A percentile compares a stretch with the other conserved stretches of the same genome.
phyloP scores from a whole-genome alignment of 64 coral and sea anemone species.

The Montipora cactus region DNA sequence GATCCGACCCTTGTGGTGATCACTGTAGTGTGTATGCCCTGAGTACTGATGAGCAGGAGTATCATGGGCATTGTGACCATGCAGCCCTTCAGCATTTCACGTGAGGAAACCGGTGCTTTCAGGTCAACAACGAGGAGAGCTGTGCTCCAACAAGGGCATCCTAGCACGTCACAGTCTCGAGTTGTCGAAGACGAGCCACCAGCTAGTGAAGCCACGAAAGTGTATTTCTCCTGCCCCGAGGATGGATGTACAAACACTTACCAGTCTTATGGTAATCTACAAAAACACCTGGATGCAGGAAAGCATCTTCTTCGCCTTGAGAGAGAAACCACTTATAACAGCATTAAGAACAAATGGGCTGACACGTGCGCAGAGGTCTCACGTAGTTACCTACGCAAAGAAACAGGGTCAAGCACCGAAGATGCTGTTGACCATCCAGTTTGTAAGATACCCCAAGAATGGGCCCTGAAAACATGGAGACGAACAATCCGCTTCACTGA shows the following conservation, averaged over 20 bases:
- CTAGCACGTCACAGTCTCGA: neutral
- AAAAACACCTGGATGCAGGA: slow-evolving; percentile 41
- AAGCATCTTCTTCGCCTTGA: neutral
- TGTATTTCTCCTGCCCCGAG: neutral
- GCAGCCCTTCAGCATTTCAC: neutral
- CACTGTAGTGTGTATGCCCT: slow-evolving; percentile 57
- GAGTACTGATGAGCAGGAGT: slow-evolving; percentile 1
- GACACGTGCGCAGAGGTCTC: too few species aligned
- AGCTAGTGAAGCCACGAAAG: neutral
- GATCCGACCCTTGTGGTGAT: slow-evolving; percentile 47
- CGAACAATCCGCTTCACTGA: slow-evolving; percentile 44
- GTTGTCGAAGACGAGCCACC: neutral
- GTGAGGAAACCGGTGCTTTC: neutral
- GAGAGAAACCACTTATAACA: slow-evolving; percentile 29
- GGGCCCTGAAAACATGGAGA: slow-evolving; percentile 29
- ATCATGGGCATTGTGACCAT: slow-evolving; percentile 12
- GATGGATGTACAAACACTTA: slow-evolving; percentile 26
- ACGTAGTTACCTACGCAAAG: neutral
- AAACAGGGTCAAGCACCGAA: neutral
- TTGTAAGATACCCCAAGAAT: neutral
- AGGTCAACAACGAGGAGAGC: neutral
- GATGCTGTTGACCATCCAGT: neutral
- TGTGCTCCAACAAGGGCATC: neutral
- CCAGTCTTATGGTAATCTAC: neutral
- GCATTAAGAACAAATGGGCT: neutral